Base-by-base conservation (phyloP, 2,888 invertebrate genomes). In the Agriopis leucophaearia region DNA sequence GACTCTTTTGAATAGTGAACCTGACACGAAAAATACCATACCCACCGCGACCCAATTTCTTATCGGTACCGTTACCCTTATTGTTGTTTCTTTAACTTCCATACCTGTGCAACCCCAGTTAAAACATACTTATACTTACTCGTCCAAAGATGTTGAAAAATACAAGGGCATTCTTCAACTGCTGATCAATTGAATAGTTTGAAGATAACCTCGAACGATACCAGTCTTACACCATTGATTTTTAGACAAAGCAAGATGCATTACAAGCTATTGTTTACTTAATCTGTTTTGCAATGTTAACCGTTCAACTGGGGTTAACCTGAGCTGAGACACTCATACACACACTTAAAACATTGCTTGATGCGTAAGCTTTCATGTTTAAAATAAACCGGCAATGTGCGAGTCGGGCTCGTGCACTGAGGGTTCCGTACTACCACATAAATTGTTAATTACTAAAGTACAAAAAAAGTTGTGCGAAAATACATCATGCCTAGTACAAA, bases 221-320 rank as follows among this genome's bases (percentile, higher is more conserved):
- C 82, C 74, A 74, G 72, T 81, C 81, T 91, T 89, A 81, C 89
- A 80, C 84, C 87, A 90, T 82, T 81, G 85, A 86, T 86, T 85
- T 67, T 85, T 82, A 87, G 81, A 86, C 86, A 84, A 86, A 86
- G 83, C 82, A 79, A 86, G 83, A 87, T 86, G 83, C 82, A 86
- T 87, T 88, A 90, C 88, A 83, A 77, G 83, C 89, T 81, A 92
- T 92, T 92, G 92, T 92, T 88, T 86, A 80, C 84, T 77, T 77
- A 85, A 87, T 86, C 83, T 79, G 83, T 88, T 88, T 84, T 85
- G 87, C 85, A 88, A 85, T 78, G 45, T n/a, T 45, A 45, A 45
- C 45, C 7, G 15, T 45, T 45, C 15, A 15, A 44, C 13, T 45
- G 45, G 45, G 15, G 15, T n/a, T n/a, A n/a, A n/a, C n/a, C n/a